A percentile compares a stretch with the other conserved stretches of the same genome.
phyloP scores from a whole-genome alignment of 2,797 vertebrate species.

The Loris lydekkerianus region DNA sequence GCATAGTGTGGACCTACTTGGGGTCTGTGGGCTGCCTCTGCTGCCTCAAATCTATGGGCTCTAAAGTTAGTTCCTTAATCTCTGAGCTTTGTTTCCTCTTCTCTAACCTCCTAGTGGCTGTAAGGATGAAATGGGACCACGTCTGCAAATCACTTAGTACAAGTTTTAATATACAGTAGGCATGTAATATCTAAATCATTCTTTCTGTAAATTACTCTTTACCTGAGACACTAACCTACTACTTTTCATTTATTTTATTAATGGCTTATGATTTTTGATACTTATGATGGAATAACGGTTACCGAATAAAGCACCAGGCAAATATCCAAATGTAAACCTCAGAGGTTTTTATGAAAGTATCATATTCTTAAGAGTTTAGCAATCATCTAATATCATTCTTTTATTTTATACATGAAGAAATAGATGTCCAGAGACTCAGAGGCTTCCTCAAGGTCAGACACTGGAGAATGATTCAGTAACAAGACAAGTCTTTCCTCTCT shows the following conservation, averaged over 20 bases:
- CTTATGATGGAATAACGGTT: neutral
- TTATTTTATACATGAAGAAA: conserved; percentile 15
- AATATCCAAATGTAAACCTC: neutral
- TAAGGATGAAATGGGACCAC: neutral
- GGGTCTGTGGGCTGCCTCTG: neutral
- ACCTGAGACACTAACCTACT: neutral
- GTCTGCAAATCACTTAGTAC: neutral
- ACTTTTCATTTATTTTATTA: neutral
- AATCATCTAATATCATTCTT: neutral
- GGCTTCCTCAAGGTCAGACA: conserved; percentile 14
- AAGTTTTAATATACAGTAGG: neutral
- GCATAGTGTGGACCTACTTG: accelerated
- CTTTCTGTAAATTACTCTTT: neutral
- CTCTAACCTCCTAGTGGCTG: neutral
- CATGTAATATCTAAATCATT: neutral
- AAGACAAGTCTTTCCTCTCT: neutral
- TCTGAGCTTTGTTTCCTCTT: neutral
- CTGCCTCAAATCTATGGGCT: too few relatives aligned
- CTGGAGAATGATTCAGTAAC: neutral
- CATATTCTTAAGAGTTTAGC: neutral
- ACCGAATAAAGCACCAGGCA: neutral
- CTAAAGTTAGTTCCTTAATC: neutral
- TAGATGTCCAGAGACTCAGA: neutral
- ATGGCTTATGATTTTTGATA: neutral
- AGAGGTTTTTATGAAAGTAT: neutral